Conservation (phyloP, 1,140 invertebrate species). For the Cyclina sinensis region DNA sequence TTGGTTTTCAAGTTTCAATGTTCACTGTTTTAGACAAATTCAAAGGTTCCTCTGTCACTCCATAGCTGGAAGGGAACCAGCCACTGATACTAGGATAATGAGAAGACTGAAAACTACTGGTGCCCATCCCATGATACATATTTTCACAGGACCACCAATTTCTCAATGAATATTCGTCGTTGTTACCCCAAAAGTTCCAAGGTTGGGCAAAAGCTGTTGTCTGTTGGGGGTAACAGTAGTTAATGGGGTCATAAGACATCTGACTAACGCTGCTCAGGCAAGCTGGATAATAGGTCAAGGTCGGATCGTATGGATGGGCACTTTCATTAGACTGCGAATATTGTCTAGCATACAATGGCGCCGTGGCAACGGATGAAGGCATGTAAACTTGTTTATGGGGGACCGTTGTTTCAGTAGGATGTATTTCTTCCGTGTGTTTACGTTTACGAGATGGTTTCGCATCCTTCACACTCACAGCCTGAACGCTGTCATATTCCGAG, state of each 20-base stretch:
- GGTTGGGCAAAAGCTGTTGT: not conserved
- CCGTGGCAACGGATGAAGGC: not conserved
- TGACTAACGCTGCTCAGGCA: not conserved
- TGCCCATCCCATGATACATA: not conserved
- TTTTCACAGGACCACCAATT: not conserved
- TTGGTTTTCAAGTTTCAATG: not conserved
- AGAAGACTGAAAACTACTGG: not conserved
- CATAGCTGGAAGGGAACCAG: no score
- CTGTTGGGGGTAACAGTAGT: conserved; percentile 13
- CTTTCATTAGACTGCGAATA: not conserved
- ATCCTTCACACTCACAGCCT: not conserved
- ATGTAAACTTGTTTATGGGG: not conserved
- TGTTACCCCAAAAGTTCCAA: not conserved
- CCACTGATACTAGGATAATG: not conserved
- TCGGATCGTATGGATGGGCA: not conserved
- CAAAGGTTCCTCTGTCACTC: not conserved
- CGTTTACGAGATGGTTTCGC: not conserved
- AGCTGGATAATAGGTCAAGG: not conserved
- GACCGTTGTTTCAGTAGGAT: not conserved
- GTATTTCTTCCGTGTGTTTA: not conserved
- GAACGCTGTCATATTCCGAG: not conserved
- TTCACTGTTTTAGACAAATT: conserved; percentile 16
- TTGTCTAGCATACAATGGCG: not conserved
- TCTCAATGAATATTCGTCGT: not conserved
- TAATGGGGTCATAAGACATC: not conserved